Evolutionary conservation across 2,888 invertebrate genomes (phyloP).

Genomic region (Eustalomyia histrio): DNA sequence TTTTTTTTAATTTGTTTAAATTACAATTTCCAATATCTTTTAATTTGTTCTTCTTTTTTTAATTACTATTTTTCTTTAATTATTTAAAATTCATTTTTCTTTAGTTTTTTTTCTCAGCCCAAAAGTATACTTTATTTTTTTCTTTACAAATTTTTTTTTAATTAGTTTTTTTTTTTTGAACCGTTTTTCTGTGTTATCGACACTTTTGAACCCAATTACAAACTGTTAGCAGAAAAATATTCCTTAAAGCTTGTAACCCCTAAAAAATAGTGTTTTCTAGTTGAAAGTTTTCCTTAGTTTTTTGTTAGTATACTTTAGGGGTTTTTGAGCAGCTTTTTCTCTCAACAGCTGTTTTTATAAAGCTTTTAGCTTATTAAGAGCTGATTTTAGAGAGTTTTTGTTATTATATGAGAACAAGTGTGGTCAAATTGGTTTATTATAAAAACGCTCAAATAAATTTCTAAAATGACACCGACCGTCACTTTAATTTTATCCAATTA

Average conservation of each 20-base stretch:
- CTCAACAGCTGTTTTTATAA: slow-evolving; percentile 52
- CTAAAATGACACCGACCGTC: too few relatives aligned
- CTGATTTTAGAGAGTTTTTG: neutral
- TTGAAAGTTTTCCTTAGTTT: slow-evolving; percentile 8
- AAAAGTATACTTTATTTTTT: slow-evolving; percentile 24
- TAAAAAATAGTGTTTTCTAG: slow-evolving; percentile 18
- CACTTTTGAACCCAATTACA: slow-evolving; percentile 53
- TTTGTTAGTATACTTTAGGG: slow-evolving; percentile 43
- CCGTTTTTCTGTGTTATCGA: slow-evolving; percentile 46
- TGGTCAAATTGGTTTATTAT: neutral
- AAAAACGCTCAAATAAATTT: neutral
- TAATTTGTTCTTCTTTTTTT: slow-evolving; percentile 2
- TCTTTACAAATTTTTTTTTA: slow-evolving; percentile 4
- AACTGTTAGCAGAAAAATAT: slow-evolving; percentile 52
- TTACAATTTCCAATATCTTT: neutral
- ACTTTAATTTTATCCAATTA: too few relatives aligned
- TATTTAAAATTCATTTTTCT: neutral
- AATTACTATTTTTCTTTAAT: neutral
- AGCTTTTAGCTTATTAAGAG: slow-evolving; percentile 35
- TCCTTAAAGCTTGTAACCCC: slow-evolving; percentile 57
- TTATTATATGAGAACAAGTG: neutral
- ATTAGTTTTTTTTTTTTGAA: neutral
- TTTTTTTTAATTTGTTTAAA: neutral
- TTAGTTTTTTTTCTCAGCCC: slow-evolving; percentile 8
- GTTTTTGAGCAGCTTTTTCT: slow-evolving; percentile 19